Evolutionary conservation across 2,113 vertebrate species (phyloP), one percentile per base, ranked within the genome.

Genomic region (Epinephelus fuscoguttatus): DNA sequence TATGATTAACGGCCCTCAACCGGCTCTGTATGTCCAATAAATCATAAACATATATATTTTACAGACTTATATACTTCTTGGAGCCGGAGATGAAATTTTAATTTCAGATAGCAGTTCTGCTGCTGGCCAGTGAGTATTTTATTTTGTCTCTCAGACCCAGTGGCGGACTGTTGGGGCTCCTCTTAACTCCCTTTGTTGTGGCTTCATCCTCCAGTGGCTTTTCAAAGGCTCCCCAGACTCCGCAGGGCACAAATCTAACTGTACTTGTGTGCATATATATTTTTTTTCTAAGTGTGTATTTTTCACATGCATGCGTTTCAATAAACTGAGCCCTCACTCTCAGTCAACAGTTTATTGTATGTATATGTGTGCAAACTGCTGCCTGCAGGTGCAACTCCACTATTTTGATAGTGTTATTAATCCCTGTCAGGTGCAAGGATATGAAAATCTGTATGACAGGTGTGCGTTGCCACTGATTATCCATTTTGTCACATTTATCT

Each of bases 41-140:
- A 95, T 94, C 89, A 91, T 62, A 85, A 87, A 91, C 85, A 83
- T 77, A 74, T 89, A 83, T 85, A 85, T 89, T 93, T 93, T 92
- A 91, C 91, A 90, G 84, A 93, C 88, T 88, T 84, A 84, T 87
- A 91, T 79, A 87, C 84, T 88, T 78, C 82, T 83, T 18, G 49
- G 69, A 84, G 78, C 76, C n/a, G 25, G 63, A 88, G 85, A 93
- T 91, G 88, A 91, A 88, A 93, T 89, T 94, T 93, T 93, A 89
- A 94, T 93, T 89, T 91, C 81, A 92, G 87, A 84, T 87, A 80
- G 83, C 37, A 27, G 70, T 82, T 83, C 55, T 15, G 68, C 73
- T 84, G 74, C 77, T 18, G 75, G 53, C 27, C 70, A 52, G 50
- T 47, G 64, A 52, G 3, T 72, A n/a, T 72, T 76, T 69, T 18